Evolutionary conservation across 2,113 vertebrate species (phyloP), one percentile per base, ranked within the genome.

Genomic region (Etia nguti): DNA sequence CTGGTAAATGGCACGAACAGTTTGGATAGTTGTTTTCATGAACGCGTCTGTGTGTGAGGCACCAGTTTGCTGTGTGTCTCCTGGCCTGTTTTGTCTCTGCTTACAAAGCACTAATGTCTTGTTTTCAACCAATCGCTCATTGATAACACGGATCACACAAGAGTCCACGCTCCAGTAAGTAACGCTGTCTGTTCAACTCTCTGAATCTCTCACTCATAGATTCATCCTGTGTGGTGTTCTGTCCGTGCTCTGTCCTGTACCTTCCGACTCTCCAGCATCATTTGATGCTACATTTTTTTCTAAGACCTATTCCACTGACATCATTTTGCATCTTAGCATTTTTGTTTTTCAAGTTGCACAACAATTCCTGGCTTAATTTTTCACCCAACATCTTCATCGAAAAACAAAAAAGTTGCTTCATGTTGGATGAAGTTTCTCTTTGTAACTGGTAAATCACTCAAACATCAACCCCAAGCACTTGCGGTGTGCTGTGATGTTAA

Each of bases 101-200:
- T 96, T 94, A 94, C 93, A 91, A 97, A 97, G 94, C 96, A 97
- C 96, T 97, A 97, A 97, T 97, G 96, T 97, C 96, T 97, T 97
- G 96, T 97, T 97, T 97, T 97, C 95, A 97, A 97, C 96, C 95
- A 96, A 96, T 95, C 89, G 95, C 95, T 96, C 95, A 95, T 96
- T 97, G 96, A 96, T 96, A 95, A 96, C 94, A 96, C 94, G 96
- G 96, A 97, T 95, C 95, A 92, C 95, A 95, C 96, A 95, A 97
- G 96, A 97, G 95, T 96, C 90, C 96, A 90, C 94, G 88, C 92
- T 83, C 94, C 94, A 96, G 96, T 97, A 97, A 97, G 96, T 97
- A 97, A 95, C 90, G 84, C 91, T 94, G 94, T 94, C 95, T 89
- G 93, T 91, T 94, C 87, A 89, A 81, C 93, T 93, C 88, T 95